These are phyloP conservation scores for Esox masquinongy DNA, from an alignment of 2,797 vertebrate species.

Conservation along the genomic window DNA sequence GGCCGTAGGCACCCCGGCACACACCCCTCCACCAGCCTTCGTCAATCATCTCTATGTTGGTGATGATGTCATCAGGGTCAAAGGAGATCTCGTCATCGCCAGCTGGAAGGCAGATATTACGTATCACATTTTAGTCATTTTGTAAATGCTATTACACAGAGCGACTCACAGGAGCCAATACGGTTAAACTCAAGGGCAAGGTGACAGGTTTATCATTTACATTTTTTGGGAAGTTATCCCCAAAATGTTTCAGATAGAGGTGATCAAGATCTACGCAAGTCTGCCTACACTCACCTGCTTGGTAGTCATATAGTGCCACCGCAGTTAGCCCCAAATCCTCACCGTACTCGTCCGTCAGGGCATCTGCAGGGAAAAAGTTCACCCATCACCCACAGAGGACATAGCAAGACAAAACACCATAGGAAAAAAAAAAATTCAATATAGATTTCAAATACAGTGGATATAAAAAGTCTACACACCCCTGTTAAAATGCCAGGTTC, in stretches of 20 bases:
- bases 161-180: no score
- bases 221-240: not conserved
- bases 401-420: not conserved
- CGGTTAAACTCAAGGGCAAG: no score
- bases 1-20: slow-evolving; percentile 88
- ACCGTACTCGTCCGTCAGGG: slow-evolving; percentile 79
- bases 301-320: slow-evolving; percentile 96
- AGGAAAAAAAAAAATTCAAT: not conserved
- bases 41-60: slow-evolving; percentile 98
- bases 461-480: no score
- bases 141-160: not conserved
- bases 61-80: slow-evolving; percentile 95
- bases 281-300: slow-evolving; percentile 83
- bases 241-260: not conserved
- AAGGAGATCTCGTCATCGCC: slow-evolving; percentile 97
- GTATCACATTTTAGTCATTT: not conserved
- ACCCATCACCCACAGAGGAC: not conserved
- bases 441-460: no score
- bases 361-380: slow-evolving; percentile 64
- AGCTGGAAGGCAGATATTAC: slow-evolving; percentile 65
- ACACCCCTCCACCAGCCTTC: slow-evolving; percentile 97
- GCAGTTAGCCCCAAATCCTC: slow-evolving; percentile 91
- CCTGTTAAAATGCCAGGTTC: no score
- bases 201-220: not conserved
- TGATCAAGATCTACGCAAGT: not conserved